phyloP scores from a whole-genome alignment of 2,113 vertebrate genomes.

The Cyphomyrus discorhynchus region DNA sequence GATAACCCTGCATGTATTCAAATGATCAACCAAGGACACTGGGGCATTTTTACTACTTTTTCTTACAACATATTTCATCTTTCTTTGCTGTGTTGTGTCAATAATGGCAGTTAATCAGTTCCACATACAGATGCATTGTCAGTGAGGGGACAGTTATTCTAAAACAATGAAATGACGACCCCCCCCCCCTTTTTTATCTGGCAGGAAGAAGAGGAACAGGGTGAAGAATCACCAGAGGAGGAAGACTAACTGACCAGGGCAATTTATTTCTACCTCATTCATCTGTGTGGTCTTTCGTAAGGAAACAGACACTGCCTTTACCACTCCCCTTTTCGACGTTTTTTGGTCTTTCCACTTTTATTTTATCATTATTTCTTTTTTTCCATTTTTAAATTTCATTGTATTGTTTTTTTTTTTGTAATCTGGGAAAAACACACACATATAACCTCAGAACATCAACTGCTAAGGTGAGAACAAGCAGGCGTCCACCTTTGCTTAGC shows the following conservation, averaged over 20 bases:
- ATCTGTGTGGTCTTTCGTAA: slow-evolving; percentile 87
- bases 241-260: slow-evolving; percentile 73
- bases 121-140: not conserved
- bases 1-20: too few species aligned
- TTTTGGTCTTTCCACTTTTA: slow-evolving; percentile 39
- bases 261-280: slow-evolving; percentile 88
- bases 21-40: too few species aligned
- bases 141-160: not conserved
- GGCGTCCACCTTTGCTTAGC: slow-evolving; percentile 20
- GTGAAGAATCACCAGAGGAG: slow-evolving; percentile 80
- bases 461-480: slow-evolving; percentile 24
- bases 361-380: slow-evolving; percentile 57
- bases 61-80: not conserved
- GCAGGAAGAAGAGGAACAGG: slow-evolving; percentile 79
- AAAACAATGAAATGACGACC: slow-evolving; percentile 1
- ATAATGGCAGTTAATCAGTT: not conserved
- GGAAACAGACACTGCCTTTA: slow-evolving; percentile 85
- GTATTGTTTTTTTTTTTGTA: slow-evolving; percentile 47
- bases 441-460: slow-evolving; percentile 33
- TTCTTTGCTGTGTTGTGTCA: not conserved
- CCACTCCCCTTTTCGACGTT: slow-evolving; percentile 63
- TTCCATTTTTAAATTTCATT: slow-evolving; percentile 61
- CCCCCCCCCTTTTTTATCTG: slow-evolving; percentile 43
- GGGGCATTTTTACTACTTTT: too few species aligned
- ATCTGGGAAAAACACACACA: slow-evolving; percentile 46